Conservation (phyloP, 2,797 vertebrate species). For the Lates japonicus region DNA sequence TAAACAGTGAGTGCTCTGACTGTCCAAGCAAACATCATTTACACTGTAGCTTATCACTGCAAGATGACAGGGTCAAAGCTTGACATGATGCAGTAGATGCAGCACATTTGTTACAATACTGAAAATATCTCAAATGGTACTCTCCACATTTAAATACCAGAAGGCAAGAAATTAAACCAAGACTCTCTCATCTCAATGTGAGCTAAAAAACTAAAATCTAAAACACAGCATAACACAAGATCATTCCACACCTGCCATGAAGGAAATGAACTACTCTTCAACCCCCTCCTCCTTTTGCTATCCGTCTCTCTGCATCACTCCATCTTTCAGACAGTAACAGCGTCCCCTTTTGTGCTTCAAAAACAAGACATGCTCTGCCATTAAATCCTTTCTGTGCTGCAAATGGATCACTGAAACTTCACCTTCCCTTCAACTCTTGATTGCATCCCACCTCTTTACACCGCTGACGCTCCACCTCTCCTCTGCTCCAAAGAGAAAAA, state of each 20-base stretch:
- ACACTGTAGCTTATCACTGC: neutral
- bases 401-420: constrained; percentile 44
- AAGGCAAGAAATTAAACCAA: neutral
- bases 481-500: constrained; percentile 34
- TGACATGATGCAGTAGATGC: neutral
- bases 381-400: constrained; percentile 18
- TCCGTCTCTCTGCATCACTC: constrained; percentile 20
- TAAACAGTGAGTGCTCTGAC: constrained; percentile 16
- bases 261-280: constrained; percentile 23
- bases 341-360: constrained; percentile 19
- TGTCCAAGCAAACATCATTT: constrained; percentile 19
- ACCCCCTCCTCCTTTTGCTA: neutral
- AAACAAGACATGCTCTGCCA: constrained; percentile 23
- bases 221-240: neutral
- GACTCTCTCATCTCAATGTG: neutral
- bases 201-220: neutral
- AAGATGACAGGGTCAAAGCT: constrained; percentile 2
- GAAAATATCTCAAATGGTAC: neutral
- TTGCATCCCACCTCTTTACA: constrained; percentile 38
- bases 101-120: neutral
- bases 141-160: neutral
- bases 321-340: constrained; percentile 42
- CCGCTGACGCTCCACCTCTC: constrained; percentile 16
- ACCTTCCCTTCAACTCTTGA: constrained; percentile 50
- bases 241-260: constrained; percentile 14